Conservation (phyloP, 2,888 invertebrate species). For the Idaea straminata region DNA sequence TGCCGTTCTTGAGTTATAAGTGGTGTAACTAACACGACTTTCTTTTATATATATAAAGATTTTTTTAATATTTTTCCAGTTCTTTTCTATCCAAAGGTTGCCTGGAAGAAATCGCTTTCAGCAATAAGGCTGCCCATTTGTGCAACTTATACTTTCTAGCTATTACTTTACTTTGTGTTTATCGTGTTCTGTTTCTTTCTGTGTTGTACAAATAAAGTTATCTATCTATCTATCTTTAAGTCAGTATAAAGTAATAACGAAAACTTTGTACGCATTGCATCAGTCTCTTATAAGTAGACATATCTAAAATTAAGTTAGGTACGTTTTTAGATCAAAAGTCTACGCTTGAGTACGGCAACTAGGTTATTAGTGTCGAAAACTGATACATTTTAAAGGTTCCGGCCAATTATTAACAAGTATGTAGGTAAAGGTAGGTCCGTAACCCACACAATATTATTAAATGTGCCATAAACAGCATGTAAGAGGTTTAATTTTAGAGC, state of each 20-base stretch:
- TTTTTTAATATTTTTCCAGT: too few relatives aligned
- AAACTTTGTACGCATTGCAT: slow-evolving; percentile 30
- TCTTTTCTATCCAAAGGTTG: too few relatives aligned
- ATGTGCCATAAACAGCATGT: background rate
- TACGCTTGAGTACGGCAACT: background rate
- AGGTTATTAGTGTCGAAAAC: background rate
- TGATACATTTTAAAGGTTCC: background rate
- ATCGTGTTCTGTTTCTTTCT: too few relatives aligned
- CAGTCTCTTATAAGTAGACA: slow-evolving; percentile 11
- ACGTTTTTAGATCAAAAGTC: background rate
- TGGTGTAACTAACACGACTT: too few relatives aligned
- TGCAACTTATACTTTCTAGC: too few relatives aligned
- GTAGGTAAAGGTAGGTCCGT: background rate
- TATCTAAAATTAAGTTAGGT: background rate
- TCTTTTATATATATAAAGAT: too few relatives aligned
- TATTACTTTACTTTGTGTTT: too few relatives aligned
- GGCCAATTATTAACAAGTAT: background rate
- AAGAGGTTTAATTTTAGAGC: background rate
- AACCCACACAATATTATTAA: background rate
- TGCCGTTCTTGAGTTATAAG: too few relatives aligned
- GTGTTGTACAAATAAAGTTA: too few relatives aligned
- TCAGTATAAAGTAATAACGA: slow-evolving; percentile 10
- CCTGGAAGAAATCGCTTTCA: too few relatives aligned
- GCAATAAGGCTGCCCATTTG: too few relatives aligned
- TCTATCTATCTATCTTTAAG: too few relatives aligned